A percentile compares a stretch with the other conserved stretches of the same genome.
phyloP scores from a whole-genome alignment of 2,797 vertebrate genomes.

The Semaprochilodus insignis region DNA sequence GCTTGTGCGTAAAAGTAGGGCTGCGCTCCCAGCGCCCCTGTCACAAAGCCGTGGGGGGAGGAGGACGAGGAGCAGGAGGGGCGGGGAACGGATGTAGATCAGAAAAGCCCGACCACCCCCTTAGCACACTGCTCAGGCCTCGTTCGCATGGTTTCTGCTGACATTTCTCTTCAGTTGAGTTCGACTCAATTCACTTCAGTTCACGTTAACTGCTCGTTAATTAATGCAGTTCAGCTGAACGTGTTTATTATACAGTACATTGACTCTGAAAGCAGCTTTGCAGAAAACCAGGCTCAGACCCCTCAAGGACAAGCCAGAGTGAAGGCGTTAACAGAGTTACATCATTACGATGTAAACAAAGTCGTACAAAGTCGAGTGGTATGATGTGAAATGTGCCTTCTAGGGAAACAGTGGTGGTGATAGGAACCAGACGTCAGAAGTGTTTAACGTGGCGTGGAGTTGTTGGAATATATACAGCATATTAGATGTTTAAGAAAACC shows the following conservation, averaged over 20 bases:
- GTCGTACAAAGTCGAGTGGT: no score
- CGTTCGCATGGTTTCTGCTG: background rate
- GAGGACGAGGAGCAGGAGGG: background rate
- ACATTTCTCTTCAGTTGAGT: background rate
- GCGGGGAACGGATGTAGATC: slow-evolving; percentile 41
- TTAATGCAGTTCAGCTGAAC: background rate
- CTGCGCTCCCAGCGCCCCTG: slow-evolving; percentile 25
- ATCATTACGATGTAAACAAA: no score
- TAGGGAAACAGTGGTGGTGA: no score
- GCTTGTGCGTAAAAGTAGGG: slow-evolving; percentile 11
- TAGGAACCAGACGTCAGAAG: no score
- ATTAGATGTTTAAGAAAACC: no score
- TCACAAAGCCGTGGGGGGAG: slow-evolving; percentile 25
- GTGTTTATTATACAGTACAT: background rate
- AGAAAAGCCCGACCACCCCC: slow-evolving; percentile 29
- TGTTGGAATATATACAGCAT: no score
- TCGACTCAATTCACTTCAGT: background rate
- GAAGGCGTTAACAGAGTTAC: no score
- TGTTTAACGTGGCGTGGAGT: no score
- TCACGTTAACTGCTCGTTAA: background rate
- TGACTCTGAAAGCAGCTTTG: background rate
- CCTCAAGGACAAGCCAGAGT: no score
- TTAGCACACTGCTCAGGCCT: background rate
- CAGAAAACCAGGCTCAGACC: no score
- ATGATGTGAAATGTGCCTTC: no score